Percentiles rank a stretch among this genome's conserved stretches.
phyloP scores from a whole-genome alignment of 2,888 invertebrate species.

The Candidula unifasciata region DNA sequence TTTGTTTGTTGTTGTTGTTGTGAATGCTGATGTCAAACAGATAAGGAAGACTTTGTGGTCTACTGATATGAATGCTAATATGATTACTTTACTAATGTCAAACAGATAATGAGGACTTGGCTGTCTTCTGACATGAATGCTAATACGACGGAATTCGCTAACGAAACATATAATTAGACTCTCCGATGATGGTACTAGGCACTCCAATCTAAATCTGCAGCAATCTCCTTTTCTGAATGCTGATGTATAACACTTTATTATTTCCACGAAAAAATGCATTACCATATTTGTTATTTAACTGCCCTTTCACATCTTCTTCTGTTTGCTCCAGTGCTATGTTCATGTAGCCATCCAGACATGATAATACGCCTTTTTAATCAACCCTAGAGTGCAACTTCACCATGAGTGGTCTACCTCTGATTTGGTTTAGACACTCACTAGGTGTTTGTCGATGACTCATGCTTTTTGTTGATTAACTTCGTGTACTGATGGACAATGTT shows the following conservation, averaged over 20 bases:
- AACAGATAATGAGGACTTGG: no score
- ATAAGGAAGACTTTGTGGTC: no score
- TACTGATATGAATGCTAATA: no score
- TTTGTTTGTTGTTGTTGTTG: no score
- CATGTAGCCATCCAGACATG: conserved; percentile 99
- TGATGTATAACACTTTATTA: conserved; percentile 84
- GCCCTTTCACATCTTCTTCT: conserved; percentile 99
- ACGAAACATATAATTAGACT: conserved; percentile 79
- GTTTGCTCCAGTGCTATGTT: conserved; percentile 99
- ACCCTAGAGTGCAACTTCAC: conserved; percentile 99
- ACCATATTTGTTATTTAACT: conserved; percentile 98
- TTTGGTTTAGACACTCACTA: conserved; percentile 97
- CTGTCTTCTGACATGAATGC: no score
- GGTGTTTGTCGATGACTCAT: conserved; percentile 92
- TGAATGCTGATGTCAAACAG: no score
- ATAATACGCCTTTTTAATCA: conserved; percentile 98
- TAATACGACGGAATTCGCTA: no score
- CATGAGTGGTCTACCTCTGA: conserved; percentile 98
- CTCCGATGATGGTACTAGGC: background rate
- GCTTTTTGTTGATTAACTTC: no score
- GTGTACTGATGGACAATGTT: no score
- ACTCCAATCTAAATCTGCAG: conserved; percentile 79
- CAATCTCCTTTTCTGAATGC: conserved; percentile 69
- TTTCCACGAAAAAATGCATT: conserved; percentile 99
- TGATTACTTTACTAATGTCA: no score